Conservation (phyloP, 2,888 invertebrate species). For the Schrankia costaestrigalis region DNA sequence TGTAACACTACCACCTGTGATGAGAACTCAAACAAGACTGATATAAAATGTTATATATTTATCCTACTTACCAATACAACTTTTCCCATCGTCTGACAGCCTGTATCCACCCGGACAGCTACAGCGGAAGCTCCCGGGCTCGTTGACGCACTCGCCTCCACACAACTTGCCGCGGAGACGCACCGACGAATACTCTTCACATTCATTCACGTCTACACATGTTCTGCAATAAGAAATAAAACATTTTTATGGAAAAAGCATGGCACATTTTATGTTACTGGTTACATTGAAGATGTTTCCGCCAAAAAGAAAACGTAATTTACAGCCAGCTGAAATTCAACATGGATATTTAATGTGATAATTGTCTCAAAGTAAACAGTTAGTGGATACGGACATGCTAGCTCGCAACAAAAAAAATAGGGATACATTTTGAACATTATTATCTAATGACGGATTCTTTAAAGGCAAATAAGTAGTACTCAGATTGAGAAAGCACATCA, state of each 20-base stretch:
- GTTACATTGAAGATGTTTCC: not conserved
- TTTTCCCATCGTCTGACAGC: conserved; percentile 86
- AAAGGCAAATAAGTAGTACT: too few relatives aligned
- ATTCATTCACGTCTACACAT: conserved; percentile 90
- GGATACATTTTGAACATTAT: too few relatives aligned
- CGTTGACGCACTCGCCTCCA: conserved; percentile 93
- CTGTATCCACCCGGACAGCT: conserved; percentile 91
- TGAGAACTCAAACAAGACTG: too few relatives aligned
- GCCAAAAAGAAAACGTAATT: not conserved
- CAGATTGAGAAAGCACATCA: too few relatives aligned
- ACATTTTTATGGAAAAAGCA: not conserved
- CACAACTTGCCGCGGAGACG: conserved; percentile 85
- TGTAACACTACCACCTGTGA: too few relatives aligned
- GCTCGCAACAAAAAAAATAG: too few relatives aligned
- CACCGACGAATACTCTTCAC: conserved; percentile 62
- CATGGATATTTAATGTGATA: too few relatives aligned
- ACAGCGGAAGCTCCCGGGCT: conserved; percentile 94
- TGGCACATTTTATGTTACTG: not conserved
- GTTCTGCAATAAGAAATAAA: conserved; percentile 62
- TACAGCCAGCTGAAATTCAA: too few relatives aligned
- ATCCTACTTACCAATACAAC: conserved; percentile 86
- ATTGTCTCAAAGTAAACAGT: too few relatives aligned
- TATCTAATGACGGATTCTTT: too few relatives aligned
- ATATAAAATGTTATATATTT: not conserved
- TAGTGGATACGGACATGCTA: too few relatives aligned